A percentile compares a stretch with the other conserved stretches of the same genome.
Evolutionary conservation across 1,140 invertebrate genomes (phyloP).

Genomic region (Cotesia vestalis): DNA sequence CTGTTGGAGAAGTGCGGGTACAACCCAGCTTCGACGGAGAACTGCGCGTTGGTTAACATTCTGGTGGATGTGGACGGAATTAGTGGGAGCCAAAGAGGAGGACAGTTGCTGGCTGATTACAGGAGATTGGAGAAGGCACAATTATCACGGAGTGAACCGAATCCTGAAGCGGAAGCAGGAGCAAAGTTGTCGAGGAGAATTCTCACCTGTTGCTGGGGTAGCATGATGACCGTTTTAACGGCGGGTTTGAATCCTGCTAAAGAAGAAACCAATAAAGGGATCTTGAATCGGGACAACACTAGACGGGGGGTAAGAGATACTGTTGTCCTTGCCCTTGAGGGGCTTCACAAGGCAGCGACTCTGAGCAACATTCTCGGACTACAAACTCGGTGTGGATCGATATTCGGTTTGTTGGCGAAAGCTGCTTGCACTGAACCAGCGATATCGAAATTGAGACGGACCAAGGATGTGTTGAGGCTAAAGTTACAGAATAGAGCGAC

Average conservation of each 20-base stretch:
- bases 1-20: conserved; percentile 77
- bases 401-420: conserved; percentile 80
- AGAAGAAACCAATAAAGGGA: conserved; percentile 59
- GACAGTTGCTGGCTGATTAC: conserved; percentile 85
- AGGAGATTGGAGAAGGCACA: conserved; percentile 79
- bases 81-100: conserved; percentile 71
- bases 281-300: conserved; percentile 64
- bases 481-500: conserved; percentile 69
- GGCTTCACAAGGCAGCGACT: conserved; percentile 83
- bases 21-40: conserved; percentile 67
- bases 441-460: conserved; percentile 61
- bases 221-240: conserved; percentile 87
- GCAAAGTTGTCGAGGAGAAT: conserved; percentile 74
- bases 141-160: conserved; percentile 72
- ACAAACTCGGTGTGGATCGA: conserved; percentile 84
- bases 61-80: conserved; percentile 87
- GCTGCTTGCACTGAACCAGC: conserved; percentile 77
- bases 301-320: conserved; percentile 74
- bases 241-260: conserved; percentile 71
- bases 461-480: conserved; percentile 60
- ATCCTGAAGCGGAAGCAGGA: conserved; percentile 75
- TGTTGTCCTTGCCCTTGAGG: conserved; percentile 82
- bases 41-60: conserved; percentile 78
- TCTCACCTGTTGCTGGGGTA: conserved; percentile 91
- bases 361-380: conserved; percentile 79